Evolutionary conservation across 2,113 vertebrate genomes (phyloP).

Genomic region (Nannobrachium achirus): DNA sequence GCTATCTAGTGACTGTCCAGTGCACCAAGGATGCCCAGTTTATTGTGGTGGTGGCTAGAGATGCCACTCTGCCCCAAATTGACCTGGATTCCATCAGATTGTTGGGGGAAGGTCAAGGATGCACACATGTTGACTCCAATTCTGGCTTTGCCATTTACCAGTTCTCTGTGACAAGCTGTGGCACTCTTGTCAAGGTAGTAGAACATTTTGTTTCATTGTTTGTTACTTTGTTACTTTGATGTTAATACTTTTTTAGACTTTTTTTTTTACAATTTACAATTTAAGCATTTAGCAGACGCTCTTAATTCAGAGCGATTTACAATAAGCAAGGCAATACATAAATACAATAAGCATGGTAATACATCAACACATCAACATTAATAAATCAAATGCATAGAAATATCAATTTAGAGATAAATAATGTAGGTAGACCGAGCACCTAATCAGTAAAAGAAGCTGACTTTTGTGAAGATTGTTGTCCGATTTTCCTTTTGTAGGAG

Average conservation of each 20-base stretch:
- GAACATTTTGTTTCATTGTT: not conserved
- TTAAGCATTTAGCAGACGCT: too few relatives aligned
- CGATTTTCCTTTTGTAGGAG: conserved; percentile 53
- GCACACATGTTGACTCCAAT: conserved; percentile 57
- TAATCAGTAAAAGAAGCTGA: too few relatives aligned
- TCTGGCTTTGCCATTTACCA: conserved; percentile 69
- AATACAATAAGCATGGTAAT: too few relatives aligned
- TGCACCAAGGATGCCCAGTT: conserved; percentile 75
- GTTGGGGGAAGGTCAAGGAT: conserved; percentile 31
- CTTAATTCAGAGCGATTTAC: too few relatives aligned
- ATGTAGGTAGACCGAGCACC: too few relatives aligned
- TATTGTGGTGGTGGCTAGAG: conserved; percentile 66
- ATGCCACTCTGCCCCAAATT: conserved; percentile 63
- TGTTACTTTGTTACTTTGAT: not conserved
- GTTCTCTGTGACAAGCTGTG: conserved; percentile 71
- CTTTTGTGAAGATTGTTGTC: not conserved
- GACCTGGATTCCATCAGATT: conserved; percentile 52
- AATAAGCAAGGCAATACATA: too few relatives aligned
- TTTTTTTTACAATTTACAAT: too few relatives aligned
- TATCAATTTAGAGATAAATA: too few relatives aligned
- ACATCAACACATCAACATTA: too few relatives aligned
- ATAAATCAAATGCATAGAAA: too few relatives aligned
- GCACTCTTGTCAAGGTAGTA: conserved; percentile 60
- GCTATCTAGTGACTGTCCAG: conserved; percentile 71
- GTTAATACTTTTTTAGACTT: not conserved